Base-by-base conservation (phyloP, 1,140 invertebrate genomes). In the Dendroctonus valens region DNA sequence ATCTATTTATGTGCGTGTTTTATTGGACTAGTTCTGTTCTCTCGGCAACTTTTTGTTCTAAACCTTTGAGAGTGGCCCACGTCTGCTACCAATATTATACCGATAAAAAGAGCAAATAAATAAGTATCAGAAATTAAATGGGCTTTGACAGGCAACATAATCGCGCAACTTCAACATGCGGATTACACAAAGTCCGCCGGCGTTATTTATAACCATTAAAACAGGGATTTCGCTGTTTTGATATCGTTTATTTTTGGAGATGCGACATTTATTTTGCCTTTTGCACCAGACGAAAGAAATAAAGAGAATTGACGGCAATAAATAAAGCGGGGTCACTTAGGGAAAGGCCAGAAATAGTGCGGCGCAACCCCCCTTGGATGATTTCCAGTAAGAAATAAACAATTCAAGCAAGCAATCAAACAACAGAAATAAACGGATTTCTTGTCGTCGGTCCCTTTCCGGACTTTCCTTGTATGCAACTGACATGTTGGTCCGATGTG, bases 191-290 rank as follows among this genome's bases (percentile, higher is more conserved):
- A 67, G 65, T 59, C 58, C 49, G 54, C 50, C 38, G 39, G 11
- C 41, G 41, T 60, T 67, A 67, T 67, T 67, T 67, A 67, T 67
- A 67, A 52, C 65, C 65, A 60, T 67, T 67, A 60, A 60, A 67
- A 67, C 65, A 67, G 65, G 65, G 65, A 67, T 67, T 67, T 67
- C 58, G 58, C 65, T 67, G 65, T 67, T 67, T 59, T 67, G 65
- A 67, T 67, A 67, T 67, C 65, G 65, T 67, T 67, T 67, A 67
- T 67, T 67, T 67, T 67, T 52, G 65, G 65, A 54, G 57, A 59
- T 60, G 65, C 57, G 57, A 67, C 65, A 67, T 67, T 59, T 52
- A 67, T 67, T 60, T 51, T 37, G 58, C 65, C 48, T 67, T 54
- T 60, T 60, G 57, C 57, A 52, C 65, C 65, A 67, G 65, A 67